phyloP scores from a whole-genome alignment of 2,797 vertebrate genomes.

The Petrocephalus sullivani region DNA sequence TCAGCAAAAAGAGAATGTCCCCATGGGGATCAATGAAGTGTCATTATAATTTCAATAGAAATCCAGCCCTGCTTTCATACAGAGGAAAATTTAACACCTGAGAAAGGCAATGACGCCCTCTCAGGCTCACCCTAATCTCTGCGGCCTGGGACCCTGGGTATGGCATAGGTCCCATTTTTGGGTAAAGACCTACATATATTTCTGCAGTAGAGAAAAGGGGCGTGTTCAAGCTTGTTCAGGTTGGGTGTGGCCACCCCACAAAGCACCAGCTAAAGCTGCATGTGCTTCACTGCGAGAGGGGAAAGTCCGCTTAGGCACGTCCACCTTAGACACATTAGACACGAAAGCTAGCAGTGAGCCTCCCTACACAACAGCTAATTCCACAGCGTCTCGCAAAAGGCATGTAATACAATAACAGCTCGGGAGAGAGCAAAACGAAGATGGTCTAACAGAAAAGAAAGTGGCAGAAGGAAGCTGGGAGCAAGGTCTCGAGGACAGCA shows the following conservation, averaged over 20 bases:
- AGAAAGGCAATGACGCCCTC: neutral
- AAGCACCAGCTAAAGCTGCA: neutral
- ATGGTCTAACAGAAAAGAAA: neutral
- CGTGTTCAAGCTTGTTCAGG: neutral
- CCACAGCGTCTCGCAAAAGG: neutral
- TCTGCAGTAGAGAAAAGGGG: neutral
- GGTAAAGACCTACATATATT: constrained; percentile 33
- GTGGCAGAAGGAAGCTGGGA: neutral
- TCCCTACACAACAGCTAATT: neutral
- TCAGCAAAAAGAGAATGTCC: neutral
- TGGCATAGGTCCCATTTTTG: constrained; percentile 19
- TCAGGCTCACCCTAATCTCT: neutral
- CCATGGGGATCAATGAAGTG: neutral
- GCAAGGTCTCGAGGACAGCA: neutral
- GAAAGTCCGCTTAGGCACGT: neutral
- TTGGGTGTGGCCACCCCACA: neutral
- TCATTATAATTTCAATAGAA: neutral
- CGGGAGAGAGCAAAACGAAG: neutral
- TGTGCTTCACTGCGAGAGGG: neutral
- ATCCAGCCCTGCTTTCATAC: neutral
- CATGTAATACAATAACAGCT: neutral
- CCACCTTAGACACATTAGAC: neutral
- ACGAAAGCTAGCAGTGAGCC: neutral
- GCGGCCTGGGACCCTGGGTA: neutral
- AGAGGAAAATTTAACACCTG: neutral